Base-by-base conservation (phyloP, 2,113 vertebrate species). In the Alosa alosa region DNA sequence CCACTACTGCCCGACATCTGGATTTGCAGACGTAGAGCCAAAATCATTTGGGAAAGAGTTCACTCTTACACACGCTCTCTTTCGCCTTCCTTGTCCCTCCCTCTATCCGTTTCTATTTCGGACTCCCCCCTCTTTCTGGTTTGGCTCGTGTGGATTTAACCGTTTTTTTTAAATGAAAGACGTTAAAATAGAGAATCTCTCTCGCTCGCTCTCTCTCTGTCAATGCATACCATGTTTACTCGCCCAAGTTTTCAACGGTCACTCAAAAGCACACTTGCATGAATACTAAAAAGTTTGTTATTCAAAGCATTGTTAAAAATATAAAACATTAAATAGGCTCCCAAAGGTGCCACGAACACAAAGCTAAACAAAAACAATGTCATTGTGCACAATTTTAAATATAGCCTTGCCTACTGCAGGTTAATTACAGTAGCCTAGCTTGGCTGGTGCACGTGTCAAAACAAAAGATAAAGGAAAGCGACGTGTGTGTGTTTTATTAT, bases 1-100 rank as follows among this genome's bases (percentile, higher is more conserved):
- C 83, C 78, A 85, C 64, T 72, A 72, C 87, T 88, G 83, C 52
- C 47, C 82, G 75, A 90, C 90, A 91, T 91, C 90, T 91, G 90
- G 90, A 89, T 89, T 88, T 86, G 84, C 88, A 83, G 78, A 45
- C 57, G 75, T 15, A 85, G 81, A 25, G 39, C 81, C 82, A 86
- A 78, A 87, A 84, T 83, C 50, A 82, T 87, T 82, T 84, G 87
- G 86, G 87, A 87, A 89, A 86, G 20, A 68, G n/a, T 49, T 82
- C 78, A 64, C 81, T 83, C 83, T 13, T 57, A 50, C 87, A 75
- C 84, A 82, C 86, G 64, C 72, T 82, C 83, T 9, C 82, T 83
- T 68, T 44, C 49, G 20, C 20, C 10, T 82, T 41, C 64, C 83
- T 57, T 84, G 68, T 81, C 86, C 83, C 45, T 49, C 81, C 85